Percentiles rank a stretch among this genome's conserved stretches.
Evolutionary conservation across 2,113 vertebrate genomes (phyloP).

Genomic region (Salminus brasiliensis): DNA sequence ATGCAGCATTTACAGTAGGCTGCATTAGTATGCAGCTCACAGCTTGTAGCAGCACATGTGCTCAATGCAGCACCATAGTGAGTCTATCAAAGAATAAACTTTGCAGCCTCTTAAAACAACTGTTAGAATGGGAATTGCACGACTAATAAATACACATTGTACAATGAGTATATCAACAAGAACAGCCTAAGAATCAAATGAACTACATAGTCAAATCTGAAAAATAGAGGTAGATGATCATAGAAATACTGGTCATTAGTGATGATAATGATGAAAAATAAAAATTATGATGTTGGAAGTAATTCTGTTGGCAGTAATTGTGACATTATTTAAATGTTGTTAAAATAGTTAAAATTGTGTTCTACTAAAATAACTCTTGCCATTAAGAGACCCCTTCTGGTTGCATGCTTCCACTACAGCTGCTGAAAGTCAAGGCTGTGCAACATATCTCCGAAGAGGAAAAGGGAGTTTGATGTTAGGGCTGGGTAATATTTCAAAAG

Average conservation of each 20-base stretch:
- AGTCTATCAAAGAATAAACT: neutral
- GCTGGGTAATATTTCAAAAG: too few species aligned
- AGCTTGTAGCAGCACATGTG: neutral
- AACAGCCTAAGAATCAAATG: neutral
- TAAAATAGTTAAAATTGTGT: neutral
- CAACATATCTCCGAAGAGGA: too few species aligned
- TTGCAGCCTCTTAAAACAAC: neutral
- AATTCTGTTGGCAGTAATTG: neutral
- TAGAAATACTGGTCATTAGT: too few species aligned
- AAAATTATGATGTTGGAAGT: neutral
- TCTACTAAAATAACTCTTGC: neutral
- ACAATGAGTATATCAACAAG: neutral
- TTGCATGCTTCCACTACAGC: slow-evolving; percentile 14
- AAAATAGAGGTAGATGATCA: neutral
- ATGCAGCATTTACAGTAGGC: neutral
- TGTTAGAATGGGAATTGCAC: neutral
- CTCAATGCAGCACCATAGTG: neutral
- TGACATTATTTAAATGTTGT: neutral
- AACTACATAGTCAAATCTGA: neutral
- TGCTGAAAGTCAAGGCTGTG: neutral
- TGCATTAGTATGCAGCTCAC: slow-evolving; percentile 23
- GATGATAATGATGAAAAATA: too few species aligned
- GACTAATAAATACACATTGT: neutral
- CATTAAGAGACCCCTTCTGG: slow-evolving; percentile 35
- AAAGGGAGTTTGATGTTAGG: neutral